phyloP scores from a whole-genome alignment of 2,113 vertebrate species.

The Petrocephalus microphthalmus region DNA sequence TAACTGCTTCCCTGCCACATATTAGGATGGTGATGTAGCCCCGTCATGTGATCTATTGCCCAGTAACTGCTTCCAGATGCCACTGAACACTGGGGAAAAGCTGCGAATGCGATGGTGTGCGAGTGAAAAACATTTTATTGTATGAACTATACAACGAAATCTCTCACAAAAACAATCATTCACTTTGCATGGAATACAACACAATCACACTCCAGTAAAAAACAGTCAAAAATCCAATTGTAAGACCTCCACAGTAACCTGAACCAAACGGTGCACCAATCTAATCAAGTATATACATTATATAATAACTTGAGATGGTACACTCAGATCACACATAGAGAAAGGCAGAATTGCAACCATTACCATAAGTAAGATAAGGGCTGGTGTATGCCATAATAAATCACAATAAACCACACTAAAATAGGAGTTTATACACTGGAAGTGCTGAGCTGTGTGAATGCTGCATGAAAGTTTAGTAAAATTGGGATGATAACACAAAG shows the following conservation, averaged over 20 bases:
- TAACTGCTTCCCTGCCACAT: background rate
- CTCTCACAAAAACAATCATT: constrained; percentile 23
- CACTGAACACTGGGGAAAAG: constrained; percentile 26
- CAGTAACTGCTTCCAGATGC: background rate
- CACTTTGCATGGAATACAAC: constrained; percentile 24
- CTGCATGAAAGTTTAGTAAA: background rate
- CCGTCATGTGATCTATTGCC: background rate
- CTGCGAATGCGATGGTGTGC: constrained; percentile 39
- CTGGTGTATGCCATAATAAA: background rate
- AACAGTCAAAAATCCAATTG: constrained; percentile 27
- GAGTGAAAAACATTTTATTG: constrained; percentile 48
- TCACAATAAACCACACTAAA: background rate
- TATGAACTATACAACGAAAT: constrained; percentile 49
- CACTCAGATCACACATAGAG: constrained; percentile 22
- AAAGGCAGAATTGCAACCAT: background rate
- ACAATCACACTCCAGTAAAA: constrained; percentile 41
- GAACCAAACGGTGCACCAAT: constrained; percentile 31
- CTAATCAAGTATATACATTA: constrained; percentile 29
- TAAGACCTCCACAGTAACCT: constrained; percentile 41
- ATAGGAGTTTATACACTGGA: background rate
- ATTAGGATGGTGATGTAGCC: background rate
- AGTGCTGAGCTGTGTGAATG: constrained; percentile 2
- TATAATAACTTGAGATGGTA: constrained; percentile 50
- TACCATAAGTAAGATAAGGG: constrained; percentile 10
- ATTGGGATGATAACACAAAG: background rate